These are phyloP conservation scores for Agrypnia vestita DNA, from an alignment of 1,140 invertebrate species.

Conservation along the genomic window DNA sequence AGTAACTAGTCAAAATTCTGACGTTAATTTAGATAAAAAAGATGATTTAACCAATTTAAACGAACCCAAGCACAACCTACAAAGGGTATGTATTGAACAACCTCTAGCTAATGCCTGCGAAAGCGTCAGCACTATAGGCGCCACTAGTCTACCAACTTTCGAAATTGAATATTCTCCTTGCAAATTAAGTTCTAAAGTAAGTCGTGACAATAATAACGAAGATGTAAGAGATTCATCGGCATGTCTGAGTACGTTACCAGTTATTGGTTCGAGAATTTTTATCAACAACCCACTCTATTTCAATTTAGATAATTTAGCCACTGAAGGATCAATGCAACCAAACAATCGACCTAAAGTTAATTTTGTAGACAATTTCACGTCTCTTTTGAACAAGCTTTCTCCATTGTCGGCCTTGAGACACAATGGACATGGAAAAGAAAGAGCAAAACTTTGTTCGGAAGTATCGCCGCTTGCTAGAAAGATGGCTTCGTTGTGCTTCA, in stretches of 20 bases:
- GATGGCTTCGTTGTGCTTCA: conserved; percentile 57
- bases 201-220: background rate
- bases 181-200: conserved; percentile 5
- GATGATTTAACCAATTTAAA: background rate
- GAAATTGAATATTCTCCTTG: conserved; percentile 60
- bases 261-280: conserved; percentile 57
- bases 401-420: conserved; percentile 55
- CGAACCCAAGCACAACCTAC: background rate
- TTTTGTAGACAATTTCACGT: conserved; percentile 53
- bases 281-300: conserved; percentile 60
- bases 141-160: conserved; percentile 53
- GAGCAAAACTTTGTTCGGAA: conserved; percentile 56
- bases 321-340: conserved; percentile 28
- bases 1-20: conserved; percentile 40
- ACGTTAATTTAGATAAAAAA: conserved; percentile 19
- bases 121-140: conserved; percentile 18
- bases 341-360: conserved; percentile 53
- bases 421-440: conserved; percentile 51
- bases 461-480: conserved; percentile 57
- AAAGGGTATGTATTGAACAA: conserved; percentile 53
- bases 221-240: conserved; percentile 26
- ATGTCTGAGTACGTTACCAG: conserved; percentile 57
- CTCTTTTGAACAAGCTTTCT: conserved; percentile 56
- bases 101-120: conserved; percentile 14
- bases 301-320: conserved; percentile 44